Evolutionary conservation across 1,140 invertebrate genomes (phyloP), one percentile per base, ranked within the genome.

Genomic region (Neodiprion lecontei): DNA sequence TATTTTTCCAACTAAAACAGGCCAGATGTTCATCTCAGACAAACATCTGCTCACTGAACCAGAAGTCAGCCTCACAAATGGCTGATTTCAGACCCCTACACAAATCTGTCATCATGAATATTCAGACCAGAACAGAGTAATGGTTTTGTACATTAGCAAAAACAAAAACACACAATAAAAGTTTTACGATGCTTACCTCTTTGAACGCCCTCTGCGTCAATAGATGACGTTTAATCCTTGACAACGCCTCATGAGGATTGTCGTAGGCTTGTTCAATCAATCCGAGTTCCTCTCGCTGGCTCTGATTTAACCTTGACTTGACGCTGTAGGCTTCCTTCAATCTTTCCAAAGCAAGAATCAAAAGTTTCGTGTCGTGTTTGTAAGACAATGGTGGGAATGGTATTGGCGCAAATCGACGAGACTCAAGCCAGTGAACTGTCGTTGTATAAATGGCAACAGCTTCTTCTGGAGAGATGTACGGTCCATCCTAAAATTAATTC

Each of bases 261-360:
- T 99, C 99, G 84, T 99, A 99, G 0, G 99, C 99, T 87, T 99
- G 99, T 88, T 99, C 99, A 82, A 99, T 99, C 1, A 99, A 90
- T 21, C 99, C 98, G 21, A 99, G 87, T 87, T 99, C 99, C 89
- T 99, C 99, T 80, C 99, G 90, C 89, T 99, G 99, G 82, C 97
- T 99, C 88, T 99, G 98, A 90, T 99, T 99, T 67, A 99, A 86
- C 49, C 99, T 91, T 7, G 98, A 99, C 85, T 99, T 99, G 0
- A 99, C 98, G 83, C 97, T 99, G 90, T 99, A 99, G 0, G 98
- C 98, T 90, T 99, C 99, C 85, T 99, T 99, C 1, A 99, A 89
- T 75, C 98, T 90, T 89, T 99, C 99, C 67, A 99, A 88, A 1
- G 98, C 98, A 61, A 99, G 89, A 84, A 99, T 99, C 1, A 99